Base-by-base conservation (phyloP, 1,140 invertebrate species). In the Drosophila elegans region DNA sequence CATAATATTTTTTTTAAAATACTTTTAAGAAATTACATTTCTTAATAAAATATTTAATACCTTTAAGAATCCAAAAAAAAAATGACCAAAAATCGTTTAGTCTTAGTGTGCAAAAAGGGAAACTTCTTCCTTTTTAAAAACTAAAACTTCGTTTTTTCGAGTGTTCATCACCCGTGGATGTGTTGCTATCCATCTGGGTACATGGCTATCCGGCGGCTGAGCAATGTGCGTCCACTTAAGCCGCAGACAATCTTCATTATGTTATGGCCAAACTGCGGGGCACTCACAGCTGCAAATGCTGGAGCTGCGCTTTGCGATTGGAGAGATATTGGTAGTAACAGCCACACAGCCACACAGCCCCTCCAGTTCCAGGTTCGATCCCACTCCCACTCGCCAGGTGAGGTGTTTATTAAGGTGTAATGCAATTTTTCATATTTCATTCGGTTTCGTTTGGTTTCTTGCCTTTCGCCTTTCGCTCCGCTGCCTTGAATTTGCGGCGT, bases 371-470 rank as follows among this genome's bases (percentile, higher is more conserved):
- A 39, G 60, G 27, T 41, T 13, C 60, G 38, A 48, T 62, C 56
- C 69, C 57, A 74, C 66, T 39, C 44, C 46, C 53, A 41, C 60
- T 71, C 69, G 76, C 84, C 76, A 88, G 85, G 71, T 89, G 84
- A 89, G 84, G 84, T 89, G 84, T 89, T 89, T 89, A 89, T 89
- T 89, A 89, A 88, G 84, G 84, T 88, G 84, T 88, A 88, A 88
- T 88, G 84, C 84, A 89, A 88, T 88, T 88, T 89, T 88, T 88
- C 83, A 88, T 88, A 89, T 83, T 89, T 88, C 71, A 82, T 71
- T 86, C 74, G 54, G 63, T 21, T 71, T 73, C 71, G 51, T 60
- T 71, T 51, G 56, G 39, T 55, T 63, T 55, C 46, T 34, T 51
- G 49, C 52, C 25, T 55, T 61, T 52, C 46, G 46, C 46, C 25